Percentiles rank a stretch among this genome's conserved stretches.
Evolutionary conservation across 37 sponge, comb jelly and placozoan genomes (phyloP).

Genomic region (Halichondria panicea): DNA sequence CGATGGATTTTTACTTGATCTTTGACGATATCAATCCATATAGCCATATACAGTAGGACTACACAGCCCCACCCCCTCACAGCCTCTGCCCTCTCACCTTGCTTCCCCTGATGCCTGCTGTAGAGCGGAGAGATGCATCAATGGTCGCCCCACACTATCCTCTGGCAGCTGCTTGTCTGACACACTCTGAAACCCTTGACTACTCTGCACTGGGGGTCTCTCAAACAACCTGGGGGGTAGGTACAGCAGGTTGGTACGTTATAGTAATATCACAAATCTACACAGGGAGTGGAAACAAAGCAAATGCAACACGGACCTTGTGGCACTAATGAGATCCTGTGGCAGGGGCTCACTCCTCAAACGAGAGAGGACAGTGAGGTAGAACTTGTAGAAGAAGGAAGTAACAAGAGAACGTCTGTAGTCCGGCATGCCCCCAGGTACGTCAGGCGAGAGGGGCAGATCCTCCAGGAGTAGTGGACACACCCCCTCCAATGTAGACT

Average conservation of each 20-base stretch:
- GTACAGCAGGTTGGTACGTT: no score
- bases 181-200: constrained; percentile 64
- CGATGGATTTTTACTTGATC: no score
- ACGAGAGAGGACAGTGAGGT: constrained; percentile 45
- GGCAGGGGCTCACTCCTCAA: background rate
- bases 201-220: constrained; percentile 9
- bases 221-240: no score
- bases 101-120: constrained; percentile 87
- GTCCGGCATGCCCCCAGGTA: constrained; percentile 86
- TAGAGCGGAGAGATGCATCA: constrained; percentile 76
- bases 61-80: no score
- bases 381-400: constrained; percentile 95
- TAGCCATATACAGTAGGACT: no score
- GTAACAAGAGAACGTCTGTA: constrained; percentile 68
- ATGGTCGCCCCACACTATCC: constrained; percentile 72
- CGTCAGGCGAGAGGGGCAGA: constrained; percentile 52
- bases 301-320: no score
- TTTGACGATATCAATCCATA: no score
- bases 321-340: no score
- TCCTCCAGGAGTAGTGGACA: constrained; percentile 53
- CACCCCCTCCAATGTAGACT: constrained; percentile 29
- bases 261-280: no score
- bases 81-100: no score
- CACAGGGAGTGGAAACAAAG: no score
- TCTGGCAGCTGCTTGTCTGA: constrained; percentile 18